Percentiles rank a stretch among this genome's conserved stretches.
Conservation (phyloP, 1,140 invertebrate genomes). For the Bradynema listronoti region DNA sequence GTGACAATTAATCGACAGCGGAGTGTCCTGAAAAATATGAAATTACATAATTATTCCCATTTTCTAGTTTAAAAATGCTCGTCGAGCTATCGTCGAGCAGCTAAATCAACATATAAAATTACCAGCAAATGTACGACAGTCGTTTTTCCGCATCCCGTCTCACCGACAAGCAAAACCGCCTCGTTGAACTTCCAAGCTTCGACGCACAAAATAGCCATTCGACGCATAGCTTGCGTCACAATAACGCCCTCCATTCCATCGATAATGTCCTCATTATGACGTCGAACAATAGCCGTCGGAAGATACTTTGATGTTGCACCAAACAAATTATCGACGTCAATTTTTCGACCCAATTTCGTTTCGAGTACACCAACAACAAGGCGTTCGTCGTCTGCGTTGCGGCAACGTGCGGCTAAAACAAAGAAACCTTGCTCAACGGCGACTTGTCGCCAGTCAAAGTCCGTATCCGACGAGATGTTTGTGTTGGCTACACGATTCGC, state of each 20-base stretch:
- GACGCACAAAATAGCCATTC: constrained; percentile 80
- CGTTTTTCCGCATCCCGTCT: constrained; percentile 97
- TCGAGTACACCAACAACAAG: constrained; percentile 66
- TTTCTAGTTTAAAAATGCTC: background rate
- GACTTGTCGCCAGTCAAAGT: constrained; percentile 93
- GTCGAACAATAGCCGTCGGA: constrained; percentile 14
- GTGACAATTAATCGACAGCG: constrained; percentile 87
- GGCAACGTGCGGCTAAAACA: constrained; percentile 81
- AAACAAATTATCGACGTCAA: constrained; percentile 72
- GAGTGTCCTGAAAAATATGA: constrained; percentile 30
- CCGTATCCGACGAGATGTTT: constrained; percentile 50
- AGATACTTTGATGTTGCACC: constrained; percentile 67
- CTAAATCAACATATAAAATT: constrained; percentile 3
- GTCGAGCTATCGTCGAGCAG: background rate
- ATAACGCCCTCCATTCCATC: constrained; percentile 2
- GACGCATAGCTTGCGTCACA: constrained; percentile 64
- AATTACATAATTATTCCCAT: background rate
- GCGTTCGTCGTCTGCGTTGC: constrained; percentile 71
- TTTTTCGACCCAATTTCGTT: constrained; percentile 74
- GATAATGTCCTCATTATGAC: background rate
- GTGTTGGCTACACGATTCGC: constrained; percentile 72
- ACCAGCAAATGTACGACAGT: constrained; percentile 73
- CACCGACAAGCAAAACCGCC: constrained; percentile 87
- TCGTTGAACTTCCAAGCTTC: constrained; percentile 83
- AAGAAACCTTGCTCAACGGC: constrained; percentile 90